Conservation (phyloP, 2,888 invertebrate genomes). For the Phortica magna region DNA sequence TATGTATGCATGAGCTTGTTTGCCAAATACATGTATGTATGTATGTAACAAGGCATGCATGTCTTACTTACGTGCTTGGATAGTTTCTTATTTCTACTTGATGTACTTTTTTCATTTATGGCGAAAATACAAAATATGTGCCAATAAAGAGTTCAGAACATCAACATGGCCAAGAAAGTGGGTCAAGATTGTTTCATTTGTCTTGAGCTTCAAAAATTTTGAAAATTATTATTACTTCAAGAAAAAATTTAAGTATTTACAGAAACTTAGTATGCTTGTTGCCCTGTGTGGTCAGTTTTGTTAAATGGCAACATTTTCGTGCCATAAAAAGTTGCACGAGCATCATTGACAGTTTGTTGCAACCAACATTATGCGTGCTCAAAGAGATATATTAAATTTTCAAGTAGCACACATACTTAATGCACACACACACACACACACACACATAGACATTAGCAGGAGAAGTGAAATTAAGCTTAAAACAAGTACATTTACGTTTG, state of each 20-base stretch:
- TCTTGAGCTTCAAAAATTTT: conserved; percentile 45
- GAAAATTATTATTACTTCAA: too few relatives aligned
- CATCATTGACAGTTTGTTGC: neutral
- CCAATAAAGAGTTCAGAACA: conserved; percentile 38
- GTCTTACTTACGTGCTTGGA: too few relatives aligned
- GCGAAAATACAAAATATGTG: conserved; percentile 37
- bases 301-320: too few relatives aligned
- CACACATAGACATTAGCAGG: neutral
- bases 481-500: neutral
- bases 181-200: conserved; percentile 67
- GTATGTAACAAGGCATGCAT: too few relatives aligned
- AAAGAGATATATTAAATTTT: conserved; percentile 60
- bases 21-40: too few relatives aligned
- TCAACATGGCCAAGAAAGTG: conserved; percentile 60
- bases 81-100: neutral
- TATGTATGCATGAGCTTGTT: too few relatives aligned
- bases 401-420: conserved; percentile 51
- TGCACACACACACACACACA: neutral
- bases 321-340: conserved; percentile 3
- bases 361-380: too few relatives aligned
- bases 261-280: too few relatives aligned
- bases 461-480: conserved; percentile 18
- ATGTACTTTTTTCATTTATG: too few relatives aligned
- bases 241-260: too few relatives aligned
- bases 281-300: too few relatives aligned